phyloP scores from a whole-genome alignment of 1,140 invertebrate genomes.

The Macrotrachela quadricornifera region DNA sequence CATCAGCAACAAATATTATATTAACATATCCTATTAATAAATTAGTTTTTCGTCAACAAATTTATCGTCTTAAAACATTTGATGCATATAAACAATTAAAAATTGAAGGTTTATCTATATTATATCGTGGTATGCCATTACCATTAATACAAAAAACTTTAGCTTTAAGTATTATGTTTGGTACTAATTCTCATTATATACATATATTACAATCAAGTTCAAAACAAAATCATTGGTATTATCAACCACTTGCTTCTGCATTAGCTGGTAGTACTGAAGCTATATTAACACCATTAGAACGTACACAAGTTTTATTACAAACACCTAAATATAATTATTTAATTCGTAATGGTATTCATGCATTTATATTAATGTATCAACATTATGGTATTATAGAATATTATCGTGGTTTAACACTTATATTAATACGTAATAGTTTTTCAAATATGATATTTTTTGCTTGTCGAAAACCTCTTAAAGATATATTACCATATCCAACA shows the following conservation, averaged over 20 bases:
- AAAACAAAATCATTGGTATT: neutral
- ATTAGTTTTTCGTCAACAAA: slow-evolving; percentile 84
- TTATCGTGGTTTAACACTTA: slow-evolving; percentile 45
- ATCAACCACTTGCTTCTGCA: slow-evolving; percentile 39
- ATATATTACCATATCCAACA: neutral
- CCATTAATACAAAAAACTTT: slow-evolving; percentile 78
- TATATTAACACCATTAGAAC: slow-evolving; percentile 66
- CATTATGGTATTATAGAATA: slow-evolving; percentile 43
- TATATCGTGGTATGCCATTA: slow-evolving; percentile 80
- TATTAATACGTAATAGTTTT: slow-evolving; percentile 60
- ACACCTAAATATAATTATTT: slow-evolving; percentile 57
- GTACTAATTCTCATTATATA: slow-evolving; percentile 60
- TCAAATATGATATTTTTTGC: slow-evolving; percentile 77
- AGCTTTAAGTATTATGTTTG: slow-evolving; percentile 87
- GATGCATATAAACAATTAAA: slow-evolving; percentile 37
- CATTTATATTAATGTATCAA: slow-evolving; percentile 43
- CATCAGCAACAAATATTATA: slow-evolving; percentile 73
- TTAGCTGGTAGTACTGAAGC: slow-evolving; percentile 58
- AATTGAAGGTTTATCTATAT: slow-evolving; percentile 54
- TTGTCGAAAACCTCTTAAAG: slow-evolving; percentile 48
- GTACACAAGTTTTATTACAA: slow-evolving; percentile 76
- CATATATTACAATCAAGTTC: slow-evolving; percentile 34
- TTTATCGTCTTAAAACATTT: slow-evolving; percentile 26
- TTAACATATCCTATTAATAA: slow-evolving; percentile 89
- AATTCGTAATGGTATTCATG: slow-evolving; percentile 68